Evolutionary conservation across 2,888 invertebrate species (phyloP).

Genomic region (Syrista parreyssii): DNA sequence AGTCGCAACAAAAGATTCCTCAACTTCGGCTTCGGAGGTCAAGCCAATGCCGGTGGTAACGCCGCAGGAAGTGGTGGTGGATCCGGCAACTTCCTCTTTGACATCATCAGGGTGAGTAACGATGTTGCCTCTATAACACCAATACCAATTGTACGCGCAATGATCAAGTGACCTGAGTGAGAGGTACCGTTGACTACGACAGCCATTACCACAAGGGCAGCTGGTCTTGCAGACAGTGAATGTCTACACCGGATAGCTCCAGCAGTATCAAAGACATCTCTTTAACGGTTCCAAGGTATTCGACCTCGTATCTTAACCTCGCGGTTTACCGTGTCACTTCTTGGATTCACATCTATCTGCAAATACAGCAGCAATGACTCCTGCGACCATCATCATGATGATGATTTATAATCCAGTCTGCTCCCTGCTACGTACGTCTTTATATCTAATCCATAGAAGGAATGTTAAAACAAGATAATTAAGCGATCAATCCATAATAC

Average conservation of each 20-base stretch:
- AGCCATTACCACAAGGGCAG: slow-evolving; percentile 17
- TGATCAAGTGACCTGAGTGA: neutral
- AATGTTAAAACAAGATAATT: too few species aligned
- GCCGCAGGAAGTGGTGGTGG: slow-evolving; percentile 71
- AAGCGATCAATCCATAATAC: neutral
- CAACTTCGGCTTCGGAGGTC: slow-evolving; percentile 71
- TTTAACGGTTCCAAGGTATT: neutral
- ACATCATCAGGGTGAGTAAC: slow-evolving; percentile 85
- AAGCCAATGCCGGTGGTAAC: slow-evolving; percentile 59
- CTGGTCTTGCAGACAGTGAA: slow-evolving; percentile 17
- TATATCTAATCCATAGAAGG: neutral
- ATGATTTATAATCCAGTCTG: neutral
- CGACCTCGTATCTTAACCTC: neutral
- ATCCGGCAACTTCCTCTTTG: slow-evolving; percentile 89
- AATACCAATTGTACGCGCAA: neutral
- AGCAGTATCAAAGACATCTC: neutral
- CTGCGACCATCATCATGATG: neutral
- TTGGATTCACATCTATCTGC: neutral
- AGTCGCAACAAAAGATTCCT: slow-evolving; percentile 86
- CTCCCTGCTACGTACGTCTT: neutral
- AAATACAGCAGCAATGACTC: neutral
- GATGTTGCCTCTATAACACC: neutral
- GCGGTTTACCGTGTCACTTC: neutral
- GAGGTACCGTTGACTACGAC: neutral
- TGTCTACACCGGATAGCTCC: slow-evolving; percentile 5